A percentile compares a stretch with the other conserved stretches of the same genome.
These are phyloP conservation scores for Magallana ariakensis DNA, from an alignment of 1,140 invertebrate species.

Conservation along the genomic window DNA sequence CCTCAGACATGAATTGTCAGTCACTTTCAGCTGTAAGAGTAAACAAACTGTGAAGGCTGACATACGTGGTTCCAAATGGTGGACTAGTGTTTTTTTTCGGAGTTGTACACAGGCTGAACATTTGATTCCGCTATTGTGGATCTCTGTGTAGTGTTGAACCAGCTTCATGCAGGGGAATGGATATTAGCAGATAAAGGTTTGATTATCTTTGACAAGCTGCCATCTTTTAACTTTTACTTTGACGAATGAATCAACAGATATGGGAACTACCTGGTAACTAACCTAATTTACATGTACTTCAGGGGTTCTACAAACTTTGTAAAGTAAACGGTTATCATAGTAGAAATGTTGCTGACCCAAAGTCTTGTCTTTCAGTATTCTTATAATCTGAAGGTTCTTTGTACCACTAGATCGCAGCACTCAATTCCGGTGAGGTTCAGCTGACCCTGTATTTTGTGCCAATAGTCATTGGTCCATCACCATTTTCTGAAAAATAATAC, in stretches of 20 bases:
- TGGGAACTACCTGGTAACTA: no score
- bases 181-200: conserved; percentile 60
- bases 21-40: conserved; percentile 48
- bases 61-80: conserved; percentile 46
- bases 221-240: no score
- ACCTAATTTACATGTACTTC: no score
- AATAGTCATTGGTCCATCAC: background rate
- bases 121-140: conserved; percentile 54
- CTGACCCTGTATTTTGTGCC: conserved; percentile 49
- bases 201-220: conserved; percentile 58
- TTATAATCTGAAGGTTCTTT: conserved; percentile 42
- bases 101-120: conserved; percentile 48
- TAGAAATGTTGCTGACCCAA: conserved; percentile 42
- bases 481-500: background rate
- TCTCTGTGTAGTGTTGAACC: conserved; percentile 53
- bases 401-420: conserved; percentile 44
- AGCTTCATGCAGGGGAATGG: conserved; percentile 50
- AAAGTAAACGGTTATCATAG: conserved; percentile 40
- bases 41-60: conserved; percentile 54
- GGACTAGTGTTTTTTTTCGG: conserved; percentile 30
- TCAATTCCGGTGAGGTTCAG: conserved; percentile 36
- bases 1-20: conserved; percentile 51
- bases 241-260: no score
- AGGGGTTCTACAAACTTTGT: no score
- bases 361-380: conserved; percentile 45